A percentile compares a stretch with the other conserved stretches of the same genome.
Evolutionary conservation across 2,113 vertebrate genomes (phyloP).

Genomic region (Pterophyllum scalare): DNA sequence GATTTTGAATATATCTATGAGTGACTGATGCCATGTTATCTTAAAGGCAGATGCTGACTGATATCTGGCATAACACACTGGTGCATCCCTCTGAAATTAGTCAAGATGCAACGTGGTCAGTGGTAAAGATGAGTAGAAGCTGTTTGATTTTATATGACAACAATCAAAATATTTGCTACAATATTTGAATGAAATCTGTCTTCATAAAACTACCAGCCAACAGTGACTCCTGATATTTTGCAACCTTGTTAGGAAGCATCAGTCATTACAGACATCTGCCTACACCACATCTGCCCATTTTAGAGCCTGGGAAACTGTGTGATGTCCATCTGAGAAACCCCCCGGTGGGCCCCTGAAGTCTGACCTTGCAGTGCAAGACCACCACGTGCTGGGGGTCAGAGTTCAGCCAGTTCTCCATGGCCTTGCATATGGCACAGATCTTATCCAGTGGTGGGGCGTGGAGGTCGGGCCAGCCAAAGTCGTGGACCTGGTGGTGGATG

Average conservation of each 20-base stretch:
- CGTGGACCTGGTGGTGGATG: conserved; percentile 83
- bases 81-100: too few relatives aligned
- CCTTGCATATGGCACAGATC: conserved; percentile 93
- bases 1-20: too few relatives aligned
- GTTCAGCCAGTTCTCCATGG: conserved; percentile 93
- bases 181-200: neutral
- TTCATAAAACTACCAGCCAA: neutral
- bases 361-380: conserved; percentile 93
- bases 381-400: conserved; percentile 91
- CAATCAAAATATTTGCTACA: neutral
- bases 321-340: neutral
- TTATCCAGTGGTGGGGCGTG: conserved; percentile 92
- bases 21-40: too few relatives aligned
- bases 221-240: neutral
- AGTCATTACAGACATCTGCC: neutral
- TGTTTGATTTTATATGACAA: too few relatives aligned
- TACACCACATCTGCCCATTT: conserved; percentile 2
- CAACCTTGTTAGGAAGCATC: neutral
- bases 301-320: conserved; percentile 19
- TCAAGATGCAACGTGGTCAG: too few relatives aligned
- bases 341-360: conserved; percentile 44
- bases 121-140: too few relatives aligned
- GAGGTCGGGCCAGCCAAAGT: conserved; percentile 93
- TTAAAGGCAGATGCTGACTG: too few relatives aligned
- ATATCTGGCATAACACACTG: too few relatives aligned